Conservation (phyloP, 2,113 vertebrate genomes). For the Anguilla japonica region DNA sequence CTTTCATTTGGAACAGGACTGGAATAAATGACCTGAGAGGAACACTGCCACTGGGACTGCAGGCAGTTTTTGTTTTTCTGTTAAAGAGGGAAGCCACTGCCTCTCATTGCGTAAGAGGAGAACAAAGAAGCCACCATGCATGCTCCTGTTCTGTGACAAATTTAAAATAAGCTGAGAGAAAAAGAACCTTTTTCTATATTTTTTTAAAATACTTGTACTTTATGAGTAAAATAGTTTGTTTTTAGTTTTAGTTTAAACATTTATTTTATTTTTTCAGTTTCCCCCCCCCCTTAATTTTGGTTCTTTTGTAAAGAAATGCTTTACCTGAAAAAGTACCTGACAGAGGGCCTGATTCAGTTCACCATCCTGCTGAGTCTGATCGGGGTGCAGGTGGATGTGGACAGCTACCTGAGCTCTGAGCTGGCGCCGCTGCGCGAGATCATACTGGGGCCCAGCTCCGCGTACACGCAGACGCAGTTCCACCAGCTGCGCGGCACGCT, state of each 20-base stretch:
- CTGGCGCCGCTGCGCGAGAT: constrained; percentile 94
- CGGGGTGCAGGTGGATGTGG: constrained; percentile 95
- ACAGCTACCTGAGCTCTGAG: constrained; percentile 91
- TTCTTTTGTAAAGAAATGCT: constrained; percentile 92
- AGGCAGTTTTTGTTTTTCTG: not conserved
- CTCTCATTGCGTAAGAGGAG: not conserved
- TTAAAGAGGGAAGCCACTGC: not conserved
- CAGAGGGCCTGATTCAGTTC: constrained; percentile 99
- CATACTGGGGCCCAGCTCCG: constrained; percentile 97
- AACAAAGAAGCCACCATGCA: not conserved
- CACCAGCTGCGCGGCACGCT: constrained; percentile 94
- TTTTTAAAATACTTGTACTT: constrained; percentile 56
- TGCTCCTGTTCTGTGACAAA: constrained; percentile 28
- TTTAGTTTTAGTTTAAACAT: not conserved
- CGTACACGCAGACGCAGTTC: constrained; percentile 98
- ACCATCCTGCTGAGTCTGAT: constrained; percentile 98
- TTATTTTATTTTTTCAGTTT: not conserved
- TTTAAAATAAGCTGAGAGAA: not conserved
- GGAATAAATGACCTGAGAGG: not conserved
- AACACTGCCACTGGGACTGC: not conserved
- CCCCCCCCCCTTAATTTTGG: not conserved
- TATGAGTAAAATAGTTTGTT: not conserved
- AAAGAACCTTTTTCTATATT: constrained; percentile 23
- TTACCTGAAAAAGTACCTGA: constrained; percentile 99
- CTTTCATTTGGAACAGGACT: not conserved